Base-by-base conservation (phyloP, 2,797 vertebrate species). In the Neosilurus mollespiculum region DNA sequence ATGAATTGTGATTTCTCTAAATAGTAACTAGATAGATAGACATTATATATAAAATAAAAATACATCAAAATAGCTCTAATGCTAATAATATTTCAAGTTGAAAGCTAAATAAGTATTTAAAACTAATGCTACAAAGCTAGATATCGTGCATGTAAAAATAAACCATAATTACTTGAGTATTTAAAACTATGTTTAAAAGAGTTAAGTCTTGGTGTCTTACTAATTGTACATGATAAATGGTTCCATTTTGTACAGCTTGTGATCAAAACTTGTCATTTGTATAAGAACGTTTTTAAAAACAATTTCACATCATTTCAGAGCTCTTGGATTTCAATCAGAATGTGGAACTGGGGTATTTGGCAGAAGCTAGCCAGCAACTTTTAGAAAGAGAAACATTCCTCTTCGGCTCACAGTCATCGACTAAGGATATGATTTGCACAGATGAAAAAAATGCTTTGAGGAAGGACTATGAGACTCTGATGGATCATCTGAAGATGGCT, bases 381-480 rank as follows among this genome's bases (percentile, higher is more conserved):
- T 90, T 96, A 77, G 20, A 67, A 81, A 88, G 93, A 78, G 96
- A 97, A 90, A 93, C 92, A 67, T 86, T 82, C 77, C 84, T 95
- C 49, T 93, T 85, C 69, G 83, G 56, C 53, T 37, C 18, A 22
- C n/a, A 71, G 26, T 34, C 67, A 24, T 14, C 58, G 54, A 2
- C 51, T 79, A 22, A 79, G 0, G 88, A 93, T 64, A 90, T 86
- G 22, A 83, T 89, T 78, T 83, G 79, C 67, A 71, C 26, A 64
- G 93, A 91, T 73, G 89, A 93, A 69, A 90, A 94, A 66, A 82
- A 96, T 0, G 91, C 92, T 79, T 92, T 95, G 0, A 82, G 93
- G 58, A 82, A 0, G 18, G 90, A 93, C 79, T 92, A 94, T 0
- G 91, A 90, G 73, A 8, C 87, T 82, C 93, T 98, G 77, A 90